phyloP scores from a whole-genome alignment of 37 sponge, comb jelly and placozoan species.

The Cladorhizidae sp. region DNA sequence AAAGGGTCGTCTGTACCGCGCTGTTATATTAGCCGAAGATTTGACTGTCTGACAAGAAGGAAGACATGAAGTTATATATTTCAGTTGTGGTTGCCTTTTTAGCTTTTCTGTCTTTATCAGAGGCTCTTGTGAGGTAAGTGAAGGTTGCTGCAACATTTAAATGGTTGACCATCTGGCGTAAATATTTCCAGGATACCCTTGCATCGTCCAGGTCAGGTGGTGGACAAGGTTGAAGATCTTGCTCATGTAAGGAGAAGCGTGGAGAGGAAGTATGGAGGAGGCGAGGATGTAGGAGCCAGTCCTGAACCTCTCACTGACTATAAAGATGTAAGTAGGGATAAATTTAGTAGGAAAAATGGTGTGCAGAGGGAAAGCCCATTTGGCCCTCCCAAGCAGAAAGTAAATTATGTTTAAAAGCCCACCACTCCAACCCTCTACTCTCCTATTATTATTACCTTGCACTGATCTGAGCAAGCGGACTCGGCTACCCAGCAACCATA shows the following conservation, averaged over 20 bases:
- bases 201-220: background rate
- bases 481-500: no score
- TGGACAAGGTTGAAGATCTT: background rate
- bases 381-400: no score
- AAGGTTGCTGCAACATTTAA: background rate
- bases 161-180: background rate
- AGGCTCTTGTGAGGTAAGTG: slow-evolving; percentile 9
- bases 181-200: background rate
- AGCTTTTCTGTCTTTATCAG: background rate
- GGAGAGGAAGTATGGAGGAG: slow-evolving; percentile 1
- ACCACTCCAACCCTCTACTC: no score
- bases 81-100: background rate
- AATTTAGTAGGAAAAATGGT: no score
- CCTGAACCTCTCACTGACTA: slow-evolving; percentile 76
- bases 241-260: background rate
- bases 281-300: slow-evolving; percentile 20
- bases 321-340: slow-evolving; percentile 72
- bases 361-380: no score
- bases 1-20: no score
- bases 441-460: no score
- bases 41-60: background rate
- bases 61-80: background rate
- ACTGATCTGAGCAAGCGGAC: no score
- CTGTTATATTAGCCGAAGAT: no score
- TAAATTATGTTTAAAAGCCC: no score